Conservation (phyloP, 2,888 invertebrate species). For the Aelia acuminata region DNA sequence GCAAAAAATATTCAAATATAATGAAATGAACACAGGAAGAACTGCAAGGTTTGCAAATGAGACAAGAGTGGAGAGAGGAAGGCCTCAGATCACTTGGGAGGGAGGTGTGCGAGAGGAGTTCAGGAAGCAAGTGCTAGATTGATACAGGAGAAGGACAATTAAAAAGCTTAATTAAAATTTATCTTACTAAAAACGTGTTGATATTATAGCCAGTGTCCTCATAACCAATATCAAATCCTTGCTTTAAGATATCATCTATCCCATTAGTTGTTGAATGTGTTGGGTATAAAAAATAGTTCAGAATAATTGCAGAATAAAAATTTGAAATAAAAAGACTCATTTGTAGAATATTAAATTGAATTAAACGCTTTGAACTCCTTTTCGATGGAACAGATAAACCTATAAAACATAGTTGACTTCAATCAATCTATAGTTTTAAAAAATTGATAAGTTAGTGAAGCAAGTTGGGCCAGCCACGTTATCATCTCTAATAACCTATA, state of each 20-base stretch:
- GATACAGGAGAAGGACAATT: too few relatives aligned
- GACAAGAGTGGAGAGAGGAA: too few relatives aligned
- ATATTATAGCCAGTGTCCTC: constrained; percentile 57
- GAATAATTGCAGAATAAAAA: constrained; percentile 50
- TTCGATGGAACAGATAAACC: constrained; percentile 43
- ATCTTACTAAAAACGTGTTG: constrained; percentile 50
- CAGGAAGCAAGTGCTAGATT: too few relatives aligned
- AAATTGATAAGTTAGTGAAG: too few relatives aligned
- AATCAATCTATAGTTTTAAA: neutral
- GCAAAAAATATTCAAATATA: too few relatives aligned
- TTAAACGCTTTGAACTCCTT: constrained; percentile 53
- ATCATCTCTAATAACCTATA: neutral
- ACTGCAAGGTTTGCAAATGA: too few relatives aligned
- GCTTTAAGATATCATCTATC: constrained; percentile 21
- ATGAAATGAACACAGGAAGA: too few relatives aligned
- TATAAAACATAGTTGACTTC: neutral
- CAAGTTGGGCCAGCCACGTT: too few relatives aligned
- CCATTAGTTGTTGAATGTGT: constrained; percentile 47
- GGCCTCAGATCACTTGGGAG: too few relatives aligned
- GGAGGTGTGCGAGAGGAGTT: too few relatives aligned
- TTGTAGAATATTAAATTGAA: constrained; percentile 50
- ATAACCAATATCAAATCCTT: constrained; percentile 46
- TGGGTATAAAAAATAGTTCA: constrained; percentile 49
- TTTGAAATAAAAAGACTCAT: constrained; percentile 26
- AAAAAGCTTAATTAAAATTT: neutral